Conservation (phyloP, 2,797 vertebrate genomes). For the Aldrovandia affinis region DNA sequence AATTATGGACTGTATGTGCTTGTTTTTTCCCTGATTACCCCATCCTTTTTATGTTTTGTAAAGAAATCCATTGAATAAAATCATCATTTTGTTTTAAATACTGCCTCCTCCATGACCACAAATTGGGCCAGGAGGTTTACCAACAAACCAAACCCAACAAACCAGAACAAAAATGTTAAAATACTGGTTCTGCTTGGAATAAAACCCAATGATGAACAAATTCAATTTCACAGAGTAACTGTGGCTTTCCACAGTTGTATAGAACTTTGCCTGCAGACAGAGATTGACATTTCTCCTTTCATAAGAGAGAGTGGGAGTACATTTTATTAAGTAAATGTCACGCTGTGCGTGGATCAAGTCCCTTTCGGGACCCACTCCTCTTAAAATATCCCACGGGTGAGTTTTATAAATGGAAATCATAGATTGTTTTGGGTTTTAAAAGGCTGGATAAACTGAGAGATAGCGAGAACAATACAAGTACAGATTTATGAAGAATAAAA, state of each 20-base stretch:
- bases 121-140: too few species aligned
- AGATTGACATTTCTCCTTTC: slow-evolving; percentile 65
- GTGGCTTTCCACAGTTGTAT: background rate
- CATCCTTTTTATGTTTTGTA: too few species aligned
- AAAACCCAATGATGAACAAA: background rate
- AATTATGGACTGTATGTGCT: too few species aligned
- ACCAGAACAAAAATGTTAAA: too few species aligned
- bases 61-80: too few species aligned
- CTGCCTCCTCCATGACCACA: too few species aligned
- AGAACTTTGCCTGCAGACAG: slow-evolving; percentile 55
- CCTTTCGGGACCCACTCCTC: background rate
- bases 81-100: too few species aligned
- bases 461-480: background rate
- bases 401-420: background rate
- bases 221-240: background rate
- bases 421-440: background rate
- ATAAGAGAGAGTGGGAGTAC: slow-evolving; percentile 3
- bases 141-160: background rate
- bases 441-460: background rate
- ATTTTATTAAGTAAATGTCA: slow-evolving; percentile 18
- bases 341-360: background rate
- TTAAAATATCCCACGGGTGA: background rate
- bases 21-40: too few species aligned
- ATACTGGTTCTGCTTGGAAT: background rate
- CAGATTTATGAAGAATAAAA: background rate